phyloP scores from a whole-genome alignment of 2,113 vertebrate genomes.

The Istiophorus platypterus region DNA sequence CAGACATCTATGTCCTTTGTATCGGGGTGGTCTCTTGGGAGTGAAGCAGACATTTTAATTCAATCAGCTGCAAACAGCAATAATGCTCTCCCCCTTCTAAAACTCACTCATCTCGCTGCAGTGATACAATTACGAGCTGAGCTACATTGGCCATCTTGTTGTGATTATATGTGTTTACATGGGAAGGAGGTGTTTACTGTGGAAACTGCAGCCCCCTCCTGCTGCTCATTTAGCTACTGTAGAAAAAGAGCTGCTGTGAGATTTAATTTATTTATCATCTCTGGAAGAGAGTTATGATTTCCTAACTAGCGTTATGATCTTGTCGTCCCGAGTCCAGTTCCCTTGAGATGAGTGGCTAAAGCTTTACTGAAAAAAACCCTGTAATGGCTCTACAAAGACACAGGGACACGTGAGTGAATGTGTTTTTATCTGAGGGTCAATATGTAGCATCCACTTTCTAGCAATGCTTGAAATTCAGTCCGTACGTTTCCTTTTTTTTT shows the following conservation, averaged over 20 bases:
- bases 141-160: conserved; percentile 79
- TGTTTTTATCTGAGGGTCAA: conserved; percentile 14
- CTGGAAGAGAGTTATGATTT: conserved; percentile 68
- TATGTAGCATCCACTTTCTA: conserved; percentile 22
- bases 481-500: not conserved
- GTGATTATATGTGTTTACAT: conserved; percentile 83
- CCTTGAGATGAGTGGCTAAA: conserved; percentile 47
- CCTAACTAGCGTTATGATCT: conserved; percentile 56
- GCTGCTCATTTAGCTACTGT: conserved; percentile 70
- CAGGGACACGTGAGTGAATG: conserved; percentile 13
- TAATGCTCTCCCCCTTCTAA: conserved; percentile 50
- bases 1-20: conserved; percentile 66
- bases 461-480: conserved; percentile 5
- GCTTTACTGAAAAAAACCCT: conserved; percentile 42
- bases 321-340: conserved; percentile 41
- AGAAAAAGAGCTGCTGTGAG: conserved; percentile 61
- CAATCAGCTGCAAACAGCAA: conserved; percentile 73
- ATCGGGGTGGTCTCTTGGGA: conserved; percentile 71
- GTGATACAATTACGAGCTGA: conserved; percentile 74
- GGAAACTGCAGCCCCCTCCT: conserved; percentile 71
- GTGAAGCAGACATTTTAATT: conserved; percentile 75
- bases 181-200: conserved; percentile 79
- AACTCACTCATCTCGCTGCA: conserved; percentile 73
- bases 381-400: conserved; percentile 42
- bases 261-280: conserved; percentile 70